Evolutionary conservation across 2,888 invertebrate genomes (phyloP), one percentile per base, ranked within the genome.

Genomic region (Hanleya hanleyi): DNA sequence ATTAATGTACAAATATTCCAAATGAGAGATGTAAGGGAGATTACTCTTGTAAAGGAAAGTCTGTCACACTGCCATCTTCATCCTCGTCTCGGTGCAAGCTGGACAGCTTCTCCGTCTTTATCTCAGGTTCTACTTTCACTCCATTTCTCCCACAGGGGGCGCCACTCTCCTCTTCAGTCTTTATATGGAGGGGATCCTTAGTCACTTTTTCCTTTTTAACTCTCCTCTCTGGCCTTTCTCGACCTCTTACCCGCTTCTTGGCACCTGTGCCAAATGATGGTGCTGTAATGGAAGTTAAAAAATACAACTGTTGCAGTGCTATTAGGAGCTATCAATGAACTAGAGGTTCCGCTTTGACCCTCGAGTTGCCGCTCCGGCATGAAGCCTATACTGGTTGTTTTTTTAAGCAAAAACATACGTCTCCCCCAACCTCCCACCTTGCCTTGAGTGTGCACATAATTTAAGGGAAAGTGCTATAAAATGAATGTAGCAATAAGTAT

Each of bases 221-320:
- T 62, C 83, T 82, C 50, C 81, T 83, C 61, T 86, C 86, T 2
- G 74, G 67, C 67, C 80, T 82, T 51, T 85, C 83, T 67, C 78
- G 78, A 47, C 81, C 79, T 61, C 83, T 83, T 12, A 83, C 72
- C 67, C 83, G 85, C 68, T 82, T 79, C 67, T 83, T 83, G 36
- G 75, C 51, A 5, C 37, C 29, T 6, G 18, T 15, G n/a, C 15
- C 36, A 51, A 26, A 33, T 12, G 70, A 38, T 35, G 65, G 29
- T 36, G 62, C 61, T 22, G 62, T 9, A 37, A 36, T 29, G 37
- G 26, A 26, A 35, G 29, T 33, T n/a, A n/a, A n/a, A n/a, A n/a
- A n/a, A n/a, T n/a, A n/a, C n/a, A n/a, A n/a, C n/a, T n/a, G n/a
- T n/a, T n/a, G n/a, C n/a, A n/a, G n/a, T n/a, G n/a, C n/a, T n/a